These are phyloP conservation scores for Pollenia amentaria DNA, from an alignment of 2,888 invertebrate genomes.

Conservation along the genomic window DNA sequence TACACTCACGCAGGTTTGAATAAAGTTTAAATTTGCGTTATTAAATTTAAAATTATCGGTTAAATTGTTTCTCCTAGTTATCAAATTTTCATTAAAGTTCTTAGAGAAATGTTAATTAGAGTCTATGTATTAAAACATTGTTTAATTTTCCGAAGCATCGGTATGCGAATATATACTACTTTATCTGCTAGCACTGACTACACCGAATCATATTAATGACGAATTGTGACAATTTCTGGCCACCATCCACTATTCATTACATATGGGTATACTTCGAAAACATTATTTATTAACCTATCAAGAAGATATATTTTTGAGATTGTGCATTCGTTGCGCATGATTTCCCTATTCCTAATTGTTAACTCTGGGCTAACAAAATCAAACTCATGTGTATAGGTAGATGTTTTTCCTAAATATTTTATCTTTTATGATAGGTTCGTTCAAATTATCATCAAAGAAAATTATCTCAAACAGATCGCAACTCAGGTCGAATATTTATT, in stretches of 20 bases:
- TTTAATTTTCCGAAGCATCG: background rate
- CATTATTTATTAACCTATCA: no score
- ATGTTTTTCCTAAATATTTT: background rate
- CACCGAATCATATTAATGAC: background rate
- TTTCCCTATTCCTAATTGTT: background rate
- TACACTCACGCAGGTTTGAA: background rate
- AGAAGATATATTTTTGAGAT: no score
- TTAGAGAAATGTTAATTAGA: background rate
- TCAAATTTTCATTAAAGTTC: background rate
- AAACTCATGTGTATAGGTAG: background rate
- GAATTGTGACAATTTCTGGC: background rate
- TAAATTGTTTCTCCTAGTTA: no score
- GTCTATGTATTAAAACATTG: background rate
- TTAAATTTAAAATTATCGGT: no score
- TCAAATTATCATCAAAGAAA: background rate
- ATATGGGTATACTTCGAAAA: background rate
- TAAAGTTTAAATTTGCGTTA: no score
- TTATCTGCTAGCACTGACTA: background rate
- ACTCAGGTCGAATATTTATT: background rate
- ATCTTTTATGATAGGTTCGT: background rate
- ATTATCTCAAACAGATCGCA: background rate
- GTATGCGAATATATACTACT: background rate
- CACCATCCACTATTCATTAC: background rate
- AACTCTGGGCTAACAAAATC: background rate
- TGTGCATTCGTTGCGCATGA: background rate